Evolutionary conservation across 2,888 invertebrate species (phyloP).

Genomic region (Tetropium fuscum): DNA sequence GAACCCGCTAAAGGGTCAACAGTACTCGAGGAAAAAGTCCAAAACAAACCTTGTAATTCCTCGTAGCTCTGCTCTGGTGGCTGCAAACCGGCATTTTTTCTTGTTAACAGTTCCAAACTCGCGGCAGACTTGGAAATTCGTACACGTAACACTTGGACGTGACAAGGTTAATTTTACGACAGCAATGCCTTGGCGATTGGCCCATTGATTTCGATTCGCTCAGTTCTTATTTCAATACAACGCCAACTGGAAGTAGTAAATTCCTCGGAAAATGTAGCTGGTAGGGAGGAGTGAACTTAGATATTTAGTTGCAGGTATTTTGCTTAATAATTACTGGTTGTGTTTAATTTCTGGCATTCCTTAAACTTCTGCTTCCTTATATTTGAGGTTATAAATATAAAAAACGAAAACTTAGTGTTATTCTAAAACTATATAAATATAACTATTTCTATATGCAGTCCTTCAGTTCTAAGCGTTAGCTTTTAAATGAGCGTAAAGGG

Average conservation of each 20-base stretch:
- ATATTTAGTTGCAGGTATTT: too few species aligned
- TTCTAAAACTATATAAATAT: too few species aligned
- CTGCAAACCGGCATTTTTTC: constrained; percentile 18
- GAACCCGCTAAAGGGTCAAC: background rate
- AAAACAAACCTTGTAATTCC: constrained; percentile 24
- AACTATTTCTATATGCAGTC: too few species aligned
- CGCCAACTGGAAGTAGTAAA: background rate
- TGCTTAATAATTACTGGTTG: too few species aligned
- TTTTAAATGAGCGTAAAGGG: too few species aligned
- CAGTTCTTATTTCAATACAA: constrained; percentile 2
- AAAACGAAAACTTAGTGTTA: too few species aligned
- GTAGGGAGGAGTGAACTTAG: too few species aligned
- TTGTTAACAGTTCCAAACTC: constrained; percentile 18
- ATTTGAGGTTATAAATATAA: too few species aligned
- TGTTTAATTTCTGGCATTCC: too few species aligned
- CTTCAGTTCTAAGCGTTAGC: too few species aligned
- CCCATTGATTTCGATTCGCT: constrained; percentile 17
- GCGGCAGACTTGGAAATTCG: constrained; percentile 17
- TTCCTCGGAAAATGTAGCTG: background rate
- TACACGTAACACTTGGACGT: constrained; percentile 20
- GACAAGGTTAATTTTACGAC: constrained; percentile 21
- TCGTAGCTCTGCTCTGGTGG: constrained; percentile 7
- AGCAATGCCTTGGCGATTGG: constrained; percentile 23
- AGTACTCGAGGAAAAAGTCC: constrained; percentile 10
- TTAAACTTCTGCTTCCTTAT: too few species aligned